These are phyloP conservation scores for Myrmophylax atrothorax DNA, from an alignment of 2,113 vertebrate genomes.

Conservation along the genomic window DNA sequence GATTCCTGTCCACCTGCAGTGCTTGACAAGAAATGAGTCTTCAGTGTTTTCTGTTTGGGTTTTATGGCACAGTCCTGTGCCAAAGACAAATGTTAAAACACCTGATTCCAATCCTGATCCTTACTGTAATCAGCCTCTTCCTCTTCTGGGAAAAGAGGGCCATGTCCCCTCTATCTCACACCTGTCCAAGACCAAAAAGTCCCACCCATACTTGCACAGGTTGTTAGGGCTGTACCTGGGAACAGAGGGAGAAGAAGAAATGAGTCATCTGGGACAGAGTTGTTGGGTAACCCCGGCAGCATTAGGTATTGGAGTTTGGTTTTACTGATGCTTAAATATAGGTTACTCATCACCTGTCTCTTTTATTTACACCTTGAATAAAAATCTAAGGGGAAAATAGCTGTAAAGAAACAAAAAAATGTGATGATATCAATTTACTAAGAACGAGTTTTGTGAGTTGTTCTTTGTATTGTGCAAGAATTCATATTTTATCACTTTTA, in stretches of 20 bases:
- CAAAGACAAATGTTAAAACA: not conserved
- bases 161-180: not conserved
- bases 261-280: not conserved
- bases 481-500: not conserved
- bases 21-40: not conserved
- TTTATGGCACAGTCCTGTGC: not conserved
- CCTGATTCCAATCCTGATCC: too few species aligned
- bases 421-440: not conserved
- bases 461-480: not conserved
- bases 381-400: not conserved
- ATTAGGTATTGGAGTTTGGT: not conserved
- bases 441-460: not conserved
- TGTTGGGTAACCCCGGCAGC: not conserved
- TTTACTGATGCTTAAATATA: not conserved
- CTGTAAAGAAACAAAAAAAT: not conserved
- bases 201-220: accelerated
- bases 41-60: not conserved
- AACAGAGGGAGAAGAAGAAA: not conserved
- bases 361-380: not conserved
- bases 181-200: not conserved
- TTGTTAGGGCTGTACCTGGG: not conserved
- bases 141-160: not conserved
- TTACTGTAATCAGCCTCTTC: not conserved
- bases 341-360: not conserved
- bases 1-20: not conserved